These are phyloP conservation scores for Ammodytes marinus DNA, from an alignment of 2,113 vertebrate genomes.

Conservation along the genomic window DNA sequence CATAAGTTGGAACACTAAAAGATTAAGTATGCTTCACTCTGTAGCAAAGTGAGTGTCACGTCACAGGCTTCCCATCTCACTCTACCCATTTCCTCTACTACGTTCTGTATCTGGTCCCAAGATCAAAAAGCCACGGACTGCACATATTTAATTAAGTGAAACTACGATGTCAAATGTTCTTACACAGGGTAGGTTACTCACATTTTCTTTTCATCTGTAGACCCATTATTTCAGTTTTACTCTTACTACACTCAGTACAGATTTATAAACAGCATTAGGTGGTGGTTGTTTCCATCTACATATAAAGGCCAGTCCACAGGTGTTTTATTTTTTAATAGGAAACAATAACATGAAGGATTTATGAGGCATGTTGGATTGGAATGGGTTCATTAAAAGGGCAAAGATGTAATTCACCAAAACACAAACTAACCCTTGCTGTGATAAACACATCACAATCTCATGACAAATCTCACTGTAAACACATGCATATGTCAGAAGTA, in stretches of 20 bases:
- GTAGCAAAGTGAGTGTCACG: background rate
- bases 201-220: background rate
- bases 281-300: background rate
- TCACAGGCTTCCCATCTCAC: background rate
- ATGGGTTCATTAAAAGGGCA: background rate
- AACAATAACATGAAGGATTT: background rate
- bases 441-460: background rate
- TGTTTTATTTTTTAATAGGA: background rate
- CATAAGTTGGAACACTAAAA: conserved; percentile 12
- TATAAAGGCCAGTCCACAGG: background rate
- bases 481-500: background rate
- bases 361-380: background rate
- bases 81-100: background rate
- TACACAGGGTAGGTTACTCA: background rate
- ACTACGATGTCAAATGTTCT: background rate
- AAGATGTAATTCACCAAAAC: background rate
- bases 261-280: background rate
- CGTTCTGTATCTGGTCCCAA: background rate
- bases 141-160: background rate
- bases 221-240: background rate
- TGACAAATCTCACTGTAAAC: background rate
- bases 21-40: background rate
- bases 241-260: background rate
- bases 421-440: background rate
- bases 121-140: background rate